A percentile compares a stretch with the other conserved stretches of the same genome.
These are phyloP conservation scores for Trachelipus rathkii DNA, from an alignment of 1,140 invertebrate genomes.

Conservation along the genomic window DNA sequence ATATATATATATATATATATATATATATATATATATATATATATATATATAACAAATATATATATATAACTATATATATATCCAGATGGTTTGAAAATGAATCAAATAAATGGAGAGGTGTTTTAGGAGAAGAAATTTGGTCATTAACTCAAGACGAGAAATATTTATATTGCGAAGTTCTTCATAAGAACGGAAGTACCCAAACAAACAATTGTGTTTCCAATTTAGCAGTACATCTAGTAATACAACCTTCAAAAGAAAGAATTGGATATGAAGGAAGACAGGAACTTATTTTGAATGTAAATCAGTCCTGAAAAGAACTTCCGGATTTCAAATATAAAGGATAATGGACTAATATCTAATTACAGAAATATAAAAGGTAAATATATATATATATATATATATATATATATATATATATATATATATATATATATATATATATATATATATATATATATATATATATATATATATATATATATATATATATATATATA, in stretches of 20 bases:
- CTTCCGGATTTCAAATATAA: no score
- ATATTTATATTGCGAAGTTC: conserved; percentile 24
- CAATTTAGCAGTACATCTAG: neutral
- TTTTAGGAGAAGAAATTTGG: conserved; percentile 30
- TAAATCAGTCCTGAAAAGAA: no score
- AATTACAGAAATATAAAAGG: conserved; percentile 29
- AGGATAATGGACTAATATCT: no score
- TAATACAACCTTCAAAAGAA: no score
- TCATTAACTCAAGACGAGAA: conserved; percentile 30
- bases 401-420: conserved; percentile 18
- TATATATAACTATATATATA: no score
- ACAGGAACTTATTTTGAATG: no score
- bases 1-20: no score
- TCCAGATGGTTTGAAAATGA: conserved; percentile 19
- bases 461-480: conserved; percentile 25
- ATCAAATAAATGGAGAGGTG: conserved; percentile 27
- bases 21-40: no score
- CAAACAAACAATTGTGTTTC: neutral
- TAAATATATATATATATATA: conserved; percentile 12
- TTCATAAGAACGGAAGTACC: neutral
- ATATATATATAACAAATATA: no score
- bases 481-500: conserved; percentile 26
- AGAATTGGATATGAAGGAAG: no score
- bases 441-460: conserved; percentile 27
- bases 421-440: conserved; percentile 25